Evolutionary conservation across 2,797 vertebrate species (phyloP), one percentile per base, ranked within the genome.

Genomic region (Lagocephalus sceleratus): DNA sequence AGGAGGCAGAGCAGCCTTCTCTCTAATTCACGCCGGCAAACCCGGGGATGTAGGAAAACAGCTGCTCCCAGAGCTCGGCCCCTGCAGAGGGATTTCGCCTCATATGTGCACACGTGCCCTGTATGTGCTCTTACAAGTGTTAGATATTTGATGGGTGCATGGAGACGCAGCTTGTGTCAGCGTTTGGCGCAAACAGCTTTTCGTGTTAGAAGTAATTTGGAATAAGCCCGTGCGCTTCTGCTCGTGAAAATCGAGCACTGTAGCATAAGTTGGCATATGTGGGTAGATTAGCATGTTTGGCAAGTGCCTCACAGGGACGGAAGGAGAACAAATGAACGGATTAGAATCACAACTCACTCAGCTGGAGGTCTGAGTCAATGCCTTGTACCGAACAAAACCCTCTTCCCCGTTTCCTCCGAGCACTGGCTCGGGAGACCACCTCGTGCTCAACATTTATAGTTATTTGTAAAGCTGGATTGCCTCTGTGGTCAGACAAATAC

Each of bases 11-110:
- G 85, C 81, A 75, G 75, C 77, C 74, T 81, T 84, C 82, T 88
- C 74, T 74, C 79, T 90, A 90, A 90, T 90, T 88, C 79, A 71
- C 82, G 57, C 74, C 82, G 83, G 85, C 84, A 82, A 82, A 76
- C 73, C 60, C 63, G 9, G 71, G 83, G 78, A 83, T 76, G 76
- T 79, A 73, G 57, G 65, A 76, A 82, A 85, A 80, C 85, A 86
- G 79, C 85, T 86, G 85, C 83, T 86, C 78, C 78, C 73, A 68
- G 54, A 82, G 83, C 74, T 73, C 55, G 32, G 32, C 22, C 63
- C 15, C 45, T 47, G 56, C 68, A 74, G 56, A 15, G 55, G 66
- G 66, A 51, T 57, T 74, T 67, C 39, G 3, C 44, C 21, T 44
- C 44, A 60, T 46, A 57, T 38, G 51, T 43, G 49, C 41, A 53